Evolutionary conservation across 2,113 vertebrate species (phyloP), one percentile per base, ranked within the genome.

Genomic region (Geococcyx californianus): DNA sequence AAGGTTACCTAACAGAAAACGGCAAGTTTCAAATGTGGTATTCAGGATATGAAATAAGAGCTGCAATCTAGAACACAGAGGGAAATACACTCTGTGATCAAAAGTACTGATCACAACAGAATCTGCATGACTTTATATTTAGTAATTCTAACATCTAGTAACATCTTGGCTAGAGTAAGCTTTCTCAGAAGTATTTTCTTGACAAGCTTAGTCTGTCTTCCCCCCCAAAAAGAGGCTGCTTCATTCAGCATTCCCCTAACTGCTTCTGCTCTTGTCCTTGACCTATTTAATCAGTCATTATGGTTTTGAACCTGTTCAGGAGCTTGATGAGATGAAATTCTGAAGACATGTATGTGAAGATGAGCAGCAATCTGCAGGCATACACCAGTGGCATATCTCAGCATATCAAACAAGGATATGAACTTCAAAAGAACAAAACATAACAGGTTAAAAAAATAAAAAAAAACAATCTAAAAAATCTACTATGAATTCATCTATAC

Each of bases 331-430:
- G 97, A 96, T 85, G 98, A 97, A 97, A 99, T 99, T 98, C 98
- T 99, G 98, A 99, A 99, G 96, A 99, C 98, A n/a, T 60, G 97
- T 98, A 99, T 99, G 96, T 97, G 98, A 96, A 99, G 98, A 95
- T 99, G 99, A 90, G 98, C 97, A 81, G 99, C 98, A 89, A 99
- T 99, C 98, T 99, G 99, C 75, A 99, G 97, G 97, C 99, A 99
- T 80, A 99, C 97, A 45, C 98, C 98, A 81, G 98, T 98, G 96
- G 99, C 99, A 97, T 99, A 99, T 93, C 98, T 98, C 58, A 98
- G 92, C 97, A 99, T 98, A 98, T 99, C 99, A 97, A 99, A 91
- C 88, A 98, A 94, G 45, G 99, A 99, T 94, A 99, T 96, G 87
- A 99, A 97, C 99, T 99, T 97, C 42, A 97, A 98, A 95, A 97